Evolutionary conservation across 2,797 vertebrate species (phyloP), one percentile per base, ranked within the genome.

Genomic region (Characodon lateralis): DNA sequence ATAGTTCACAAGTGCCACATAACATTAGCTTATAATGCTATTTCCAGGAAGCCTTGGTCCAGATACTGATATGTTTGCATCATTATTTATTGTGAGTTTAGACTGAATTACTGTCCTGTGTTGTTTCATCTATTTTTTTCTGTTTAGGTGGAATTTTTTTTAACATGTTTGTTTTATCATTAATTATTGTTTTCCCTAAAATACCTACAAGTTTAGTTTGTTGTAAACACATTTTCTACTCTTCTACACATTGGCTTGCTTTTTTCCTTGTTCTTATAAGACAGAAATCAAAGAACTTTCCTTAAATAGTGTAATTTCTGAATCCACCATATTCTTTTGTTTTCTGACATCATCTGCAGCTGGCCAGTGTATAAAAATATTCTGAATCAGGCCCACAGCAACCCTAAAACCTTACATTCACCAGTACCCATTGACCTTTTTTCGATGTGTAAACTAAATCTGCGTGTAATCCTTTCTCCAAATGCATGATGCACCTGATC

Each of bases 261-360:
- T 76, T 81, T 84, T 65, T 43, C 80, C 79, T 89, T 83, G 83
- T 81, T 74, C 3, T 72, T 46, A 1, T 18, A 6, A 16, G 81
- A 87, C 82, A 73, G 80, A 88, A 94, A 87, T 90, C 78, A 39
- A 68, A 74, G 83, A 51, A 46, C 74, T 90, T 88, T 92, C 90
- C 88, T 89, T 79, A 94, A 94, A 94, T 94, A 94, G 89, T 84
- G 93, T 95, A 93, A 95, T 80, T 94, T 95, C 95, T 96, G 94
- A 86, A 87, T 39, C 83, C 89, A 78, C 76, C 88, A 86, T 4
- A 18, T 65, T 31, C 72, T 89, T 85, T 78, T 28, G 28, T 79
- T 77, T 81, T 81, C 77, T 89, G 74, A 81, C 84, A 85, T 84
- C 76, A 72, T 79, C 35, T 5, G 5, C 85, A 50, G 56, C 80